Conservation (phyloP, 2,888 invertebrate genomes). For the Melanargia galathea region DNA sequence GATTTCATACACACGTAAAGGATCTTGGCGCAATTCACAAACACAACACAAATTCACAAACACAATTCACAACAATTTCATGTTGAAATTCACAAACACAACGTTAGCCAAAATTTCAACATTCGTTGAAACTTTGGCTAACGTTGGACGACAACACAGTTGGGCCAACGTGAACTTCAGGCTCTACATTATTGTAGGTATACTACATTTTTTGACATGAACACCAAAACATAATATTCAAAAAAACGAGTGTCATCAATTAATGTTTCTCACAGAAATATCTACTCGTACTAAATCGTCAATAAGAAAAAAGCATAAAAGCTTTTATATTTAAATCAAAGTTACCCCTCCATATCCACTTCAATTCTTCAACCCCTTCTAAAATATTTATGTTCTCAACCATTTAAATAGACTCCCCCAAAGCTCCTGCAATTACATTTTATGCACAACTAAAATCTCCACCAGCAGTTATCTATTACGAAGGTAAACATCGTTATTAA, state of each 20-base stretch:
- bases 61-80: no score
- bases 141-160: no score
- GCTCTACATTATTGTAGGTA: no score
- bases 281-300: background rate
- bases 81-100: no score
- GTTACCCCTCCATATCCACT: background rate
- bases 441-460: conserved; percentile 16
- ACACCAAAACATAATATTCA: background rate
- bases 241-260: background rate
- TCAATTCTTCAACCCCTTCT: conserved; percentile 8
- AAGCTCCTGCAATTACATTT: conserved; percentile 12
- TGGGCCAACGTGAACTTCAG: no score
- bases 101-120: no score
- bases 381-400: conserved; percentile 12
- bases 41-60: no score
- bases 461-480: conserved; percentile 19
- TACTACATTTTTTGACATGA: no score
- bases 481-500: conserved; percentile 26
- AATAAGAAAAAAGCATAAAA: background rate
- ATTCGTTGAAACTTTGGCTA: no score
- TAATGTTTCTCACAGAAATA: background rate
- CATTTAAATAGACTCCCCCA: conserved; percentile 20
- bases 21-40: no score
- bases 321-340: background rate
- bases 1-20: no score